Conservation (phyloP, 2,888 invertebrate species). For the Phania funesta region DNA sequence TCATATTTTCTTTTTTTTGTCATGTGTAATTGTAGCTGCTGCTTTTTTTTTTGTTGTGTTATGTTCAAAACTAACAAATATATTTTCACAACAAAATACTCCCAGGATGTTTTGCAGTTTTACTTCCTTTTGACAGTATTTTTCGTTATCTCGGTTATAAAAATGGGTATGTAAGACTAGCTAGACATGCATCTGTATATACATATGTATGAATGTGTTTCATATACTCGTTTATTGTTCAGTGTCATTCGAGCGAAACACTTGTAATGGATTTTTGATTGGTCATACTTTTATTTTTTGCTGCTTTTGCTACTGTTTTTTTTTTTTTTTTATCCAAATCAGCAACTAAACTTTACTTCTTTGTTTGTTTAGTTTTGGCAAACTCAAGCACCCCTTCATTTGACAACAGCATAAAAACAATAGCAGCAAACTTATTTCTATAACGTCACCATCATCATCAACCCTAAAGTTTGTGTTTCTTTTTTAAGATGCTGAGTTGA, state of each 20-base stretch:
- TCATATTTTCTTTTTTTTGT: neutral
- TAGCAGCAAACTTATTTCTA: neutral
- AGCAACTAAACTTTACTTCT: constrained; percentile 64
- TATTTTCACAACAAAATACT: constrained; percentile 43
- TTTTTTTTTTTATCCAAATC: constrained; percentile 48
- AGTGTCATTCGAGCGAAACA: constrained; percentile 78
- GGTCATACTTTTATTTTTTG: constrained; percentile 72
- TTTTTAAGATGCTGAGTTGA: constrained; percentile 25
- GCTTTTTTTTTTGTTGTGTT: constrained; percentile 3
- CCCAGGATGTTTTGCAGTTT: constrained; percentile 64
- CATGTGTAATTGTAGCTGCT: constrained; percentile 13
- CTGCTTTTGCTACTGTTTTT: neutral
- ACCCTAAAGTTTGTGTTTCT: constrained; percentile 12
- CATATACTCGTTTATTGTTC: constrained; percentile 69
- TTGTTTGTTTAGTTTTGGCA: constrained; percentile 68
- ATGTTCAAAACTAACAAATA: constrained; percentile 27
- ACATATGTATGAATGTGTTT: neutral
- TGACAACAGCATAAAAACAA: constrained; percentile 18
- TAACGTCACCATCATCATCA: constrained; percentile 39
- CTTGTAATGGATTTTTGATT: constrained; percentile 80
- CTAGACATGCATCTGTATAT: neutral
- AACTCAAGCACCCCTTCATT: constrained; percentile 59
- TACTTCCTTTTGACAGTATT: constrained; percentile 37
- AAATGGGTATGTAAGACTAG: neutral
- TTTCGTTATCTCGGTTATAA: neutral